phyloP scores from a whole-genome alignment of 2,888 invertebrate genomes.

The Sarcophaga carnaria region DNA sequence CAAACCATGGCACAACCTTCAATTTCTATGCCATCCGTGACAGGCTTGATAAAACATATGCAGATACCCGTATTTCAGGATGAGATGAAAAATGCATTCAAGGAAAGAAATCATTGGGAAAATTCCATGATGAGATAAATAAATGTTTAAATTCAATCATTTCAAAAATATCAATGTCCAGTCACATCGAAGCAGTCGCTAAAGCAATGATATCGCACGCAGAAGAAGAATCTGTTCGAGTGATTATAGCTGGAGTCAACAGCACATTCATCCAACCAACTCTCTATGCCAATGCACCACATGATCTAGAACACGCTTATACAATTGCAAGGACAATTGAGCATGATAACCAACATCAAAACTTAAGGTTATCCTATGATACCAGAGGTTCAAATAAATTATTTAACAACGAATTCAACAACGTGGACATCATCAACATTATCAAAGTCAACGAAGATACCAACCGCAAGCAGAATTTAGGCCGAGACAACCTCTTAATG shows the following conservation, averaged over 20 bases:
- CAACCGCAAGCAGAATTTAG: too few relatives aligned
- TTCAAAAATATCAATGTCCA: slow-evolving; percentile 29
- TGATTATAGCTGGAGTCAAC: slow-evolving; percentile 13
- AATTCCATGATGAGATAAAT: slow-evolving; percentile 26
- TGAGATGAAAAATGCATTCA: slow-evolving; percentile 22
- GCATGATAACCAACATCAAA: slow-evolving; percentile 1
- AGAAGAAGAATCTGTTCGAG: slow-evolving; percentile 24
- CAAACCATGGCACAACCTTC: slow-evolving; percentile 20
- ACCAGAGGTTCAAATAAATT: not conserved
- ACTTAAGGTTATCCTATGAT: not conserved
- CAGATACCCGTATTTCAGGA: slow-evolving; percentile 22
- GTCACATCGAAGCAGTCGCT: slow-evolving; percentile 6
- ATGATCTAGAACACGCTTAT: not conserved
- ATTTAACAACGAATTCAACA: not conserved
- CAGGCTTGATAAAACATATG: slow-evolving; percentile 20
- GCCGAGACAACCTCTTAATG: too few relatives aligned
- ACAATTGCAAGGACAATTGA: slow-evolving; percentile 9
- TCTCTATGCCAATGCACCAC: not conserved
- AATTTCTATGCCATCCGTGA: slow-evolving; percentile 29
- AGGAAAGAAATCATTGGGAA: slow-evolving; percentile 21
- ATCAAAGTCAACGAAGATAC: too few relatives aligned
- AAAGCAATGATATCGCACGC: not conserved
- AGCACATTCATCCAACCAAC: slow-evolving; percentile 5
- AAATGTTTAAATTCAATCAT: slow-evolving; percentile 23
- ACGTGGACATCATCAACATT: not conserved